Evolutionary conservation across 1,140 invertebrate species (phyloP), one percentile per base, ranked within the genome.

Genomic region (Cyclina sinensis): DNA sequence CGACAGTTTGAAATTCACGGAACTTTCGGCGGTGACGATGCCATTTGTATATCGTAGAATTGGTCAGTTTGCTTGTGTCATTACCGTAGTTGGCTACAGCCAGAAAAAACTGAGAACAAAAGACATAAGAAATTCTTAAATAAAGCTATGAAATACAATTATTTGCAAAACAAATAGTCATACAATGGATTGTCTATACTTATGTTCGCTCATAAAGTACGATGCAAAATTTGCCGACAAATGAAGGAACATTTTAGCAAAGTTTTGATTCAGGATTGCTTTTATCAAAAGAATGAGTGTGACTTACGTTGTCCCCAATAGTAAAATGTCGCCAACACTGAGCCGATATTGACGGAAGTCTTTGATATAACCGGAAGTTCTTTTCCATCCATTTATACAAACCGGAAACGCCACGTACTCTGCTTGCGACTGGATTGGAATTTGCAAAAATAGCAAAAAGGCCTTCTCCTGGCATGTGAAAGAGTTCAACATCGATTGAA

Each of bases 21-120:
- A 95, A 95, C 70, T 92, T 93, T 73, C 91, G 90, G 18, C 91
- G 89, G 51, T 90, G 70, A 46, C 88, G 90, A 70, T 92, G 89
- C 95, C 95, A 95, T 70, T 90, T 92, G 82, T 90, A 95, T 46
- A 95, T 92, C 27, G 93, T 93, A 0, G 94, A 94, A 88, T 93
- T 94, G 32, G 91, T 90, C 9, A 85, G 82, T 9, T 79, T 70
- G 32, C 59, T 79, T 27, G 90, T 68, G n/a, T 89, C 87, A 16
- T 84, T 86, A 2, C 94, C 95, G 80, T 94, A 94, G 84, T 95
- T 95, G 21, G 94, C 93, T 46, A 94, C 93, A 86, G 93, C 93
- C 87, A 95, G 92, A 90, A 92, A 95, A 93, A 92, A 94, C 92
- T 93, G 89, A 14, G n/a, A 32, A 7, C 14, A 14, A 65, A 32